Evolutionary conservation across 2,797 vertebrate genomes (phyloP).

Genomic region (Graptemys geographica): DNA sequence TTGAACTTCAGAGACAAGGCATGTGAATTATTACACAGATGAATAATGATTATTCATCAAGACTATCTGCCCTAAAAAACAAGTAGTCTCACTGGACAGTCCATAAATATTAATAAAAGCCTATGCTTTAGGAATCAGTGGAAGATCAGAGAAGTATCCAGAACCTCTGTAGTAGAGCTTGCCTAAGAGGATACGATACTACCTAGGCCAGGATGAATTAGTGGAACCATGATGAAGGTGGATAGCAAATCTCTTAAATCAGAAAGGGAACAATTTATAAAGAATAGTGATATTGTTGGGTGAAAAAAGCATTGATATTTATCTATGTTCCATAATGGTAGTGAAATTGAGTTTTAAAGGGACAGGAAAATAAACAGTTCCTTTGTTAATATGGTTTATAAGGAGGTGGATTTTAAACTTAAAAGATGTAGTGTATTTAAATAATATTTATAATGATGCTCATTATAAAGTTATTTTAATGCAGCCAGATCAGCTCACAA

Average conservation of each 20-base stretch:
- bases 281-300: background rate
- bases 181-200: conserved; percentile 68
- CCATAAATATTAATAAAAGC: conserved; percentile 89
- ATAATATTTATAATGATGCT: background rate
- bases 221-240: background rate
- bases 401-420: background rate
- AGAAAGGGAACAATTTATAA: conserved; percentile 17
- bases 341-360: background rate
- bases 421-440: background rate
- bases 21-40: conserved; percentile 77
- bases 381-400: background rate
- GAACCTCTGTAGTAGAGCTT: conserved; percentile 75
- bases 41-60: conserved; percentile 84
- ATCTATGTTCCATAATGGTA: background rate
- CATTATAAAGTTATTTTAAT: background rate
- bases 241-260: conserved; percentile 36
- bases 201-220: conserved; percentile 25
- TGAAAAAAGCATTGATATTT: background rate
- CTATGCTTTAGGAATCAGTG: conserved; percentile 84
- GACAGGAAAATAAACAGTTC: background rate
- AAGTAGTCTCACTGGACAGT: conserved; percentile 83
- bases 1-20: conserved; percentile 78
- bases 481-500: background rate
- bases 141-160: conserved; percentile 85
- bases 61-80: conserved; percentile 69